phyloP scores from a whole-genome alignment of 2,797 vertebrate species.

The Gallinago solitaria region DNA sequence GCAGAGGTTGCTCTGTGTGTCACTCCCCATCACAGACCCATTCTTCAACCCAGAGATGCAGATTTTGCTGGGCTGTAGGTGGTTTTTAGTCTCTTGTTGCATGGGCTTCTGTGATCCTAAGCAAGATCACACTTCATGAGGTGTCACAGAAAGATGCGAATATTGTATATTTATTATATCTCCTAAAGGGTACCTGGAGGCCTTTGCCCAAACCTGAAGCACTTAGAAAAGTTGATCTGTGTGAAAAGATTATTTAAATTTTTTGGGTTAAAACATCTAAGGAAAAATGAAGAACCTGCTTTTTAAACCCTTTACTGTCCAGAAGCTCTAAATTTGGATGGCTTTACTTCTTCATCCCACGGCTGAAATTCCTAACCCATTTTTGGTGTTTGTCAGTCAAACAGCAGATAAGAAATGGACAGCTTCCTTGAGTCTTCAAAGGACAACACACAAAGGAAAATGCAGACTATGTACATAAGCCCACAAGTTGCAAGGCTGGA shows the following conservation, averaged over 20 bases:
- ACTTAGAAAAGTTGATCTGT: neutral
- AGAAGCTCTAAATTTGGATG: neutral
- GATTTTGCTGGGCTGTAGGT: neutral
- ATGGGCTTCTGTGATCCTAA: neutral
- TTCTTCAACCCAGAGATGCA: neutral
- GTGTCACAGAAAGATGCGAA: neutral
- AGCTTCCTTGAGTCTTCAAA: neutral
- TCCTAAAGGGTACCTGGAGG: neutral
- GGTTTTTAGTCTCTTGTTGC: neutral
- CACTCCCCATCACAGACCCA: neutral
- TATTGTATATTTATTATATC: neutral
- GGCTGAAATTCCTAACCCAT: neutral
- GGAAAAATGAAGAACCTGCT: neutral
- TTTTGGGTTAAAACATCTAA: neutral
- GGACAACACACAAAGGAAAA: neutral
- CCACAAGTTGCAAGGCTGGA: neutral
- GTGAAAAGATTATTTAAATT: neutral
- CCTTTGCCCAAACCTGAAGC: neutral
- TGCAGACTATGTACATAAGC: accelerated
- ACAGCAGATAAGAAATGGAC: neutral
- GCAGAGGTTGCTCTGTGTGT: neutral
- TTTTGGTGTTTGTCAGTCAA: neutral
- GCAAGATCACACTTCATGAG: neutral
- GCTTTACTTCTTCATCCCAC: neutral
- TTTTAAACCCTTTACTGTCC: neutral